phyloP scores from a whole-genome alignment of 2,797 vertebrate species.

The Manis crassicaudata region DNA sequence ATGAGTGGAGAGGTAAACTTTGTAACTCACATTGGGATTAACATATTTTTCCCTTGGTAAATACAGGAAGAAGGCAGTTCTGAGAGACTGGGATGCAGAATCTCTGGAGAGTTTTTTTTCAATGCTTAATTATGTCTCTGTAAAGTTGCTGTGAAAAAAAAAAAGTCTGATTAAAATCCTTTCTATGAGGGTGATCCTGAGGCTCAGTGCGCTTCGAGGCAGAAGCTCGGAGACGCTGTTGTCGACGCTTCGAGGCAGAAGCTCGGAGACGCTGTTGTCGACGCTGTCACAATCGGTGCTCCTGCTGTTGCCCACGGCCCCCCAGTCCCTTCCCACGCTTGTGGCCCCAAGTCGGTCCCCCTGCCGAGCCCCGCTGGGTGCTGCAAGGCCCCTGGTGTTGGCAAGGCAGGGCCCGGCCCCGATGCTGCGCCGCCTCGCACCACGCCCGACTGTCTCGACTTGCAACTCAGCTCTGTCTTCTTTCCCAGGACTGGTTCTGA shows the following conservation, averaged over 20 bases:
- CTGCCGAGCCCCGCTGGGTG: constrained; percentile 39
- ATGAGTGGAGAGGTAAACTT: not conserved
- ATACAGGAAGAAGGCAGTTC: not conserved
- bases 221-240: constrained; percentile 70
- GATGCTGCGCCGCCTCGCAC: constrained; percentile 62
- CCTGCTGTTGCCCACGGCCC: not conserved
- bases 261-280: constrained; percentile 64
- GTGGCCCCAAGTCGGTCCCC: constrained; percentile 12
- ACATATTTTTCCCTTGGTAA: not conserved
- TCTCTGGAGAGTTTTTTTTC: not conserved
- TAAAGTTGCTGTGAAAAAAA: not conserved
- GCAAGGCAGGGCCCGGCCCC: constrained; percentile 53
- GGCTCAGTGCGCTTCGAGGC: constrained; percentile 76
- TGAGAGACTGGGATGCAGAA: not conserved
- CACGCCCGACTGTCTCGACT: constrained; percentile 52
- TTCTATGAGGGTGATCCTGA: constrained; percentile 72
- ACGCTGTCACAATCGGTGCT: not conserved
- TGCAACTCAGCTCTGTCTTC: constrained; percentile 69
- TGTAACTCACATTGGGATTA: not conserved
- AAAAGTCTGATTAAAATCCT: not conserved
- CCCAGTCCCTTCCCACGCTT: not conserved
- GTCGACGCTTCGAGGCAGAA: constrained; percentile 70
- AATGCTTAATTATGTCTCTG: not conserved
- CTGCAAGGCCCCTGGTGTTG: constrained; percentile 28
- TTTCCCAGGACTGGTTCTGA: constrained; percentile 67